Evolutionary conservation across 2,113 vertebrate species (phyloP).

Genomic region (Falcunculus frontatus): DNA sequence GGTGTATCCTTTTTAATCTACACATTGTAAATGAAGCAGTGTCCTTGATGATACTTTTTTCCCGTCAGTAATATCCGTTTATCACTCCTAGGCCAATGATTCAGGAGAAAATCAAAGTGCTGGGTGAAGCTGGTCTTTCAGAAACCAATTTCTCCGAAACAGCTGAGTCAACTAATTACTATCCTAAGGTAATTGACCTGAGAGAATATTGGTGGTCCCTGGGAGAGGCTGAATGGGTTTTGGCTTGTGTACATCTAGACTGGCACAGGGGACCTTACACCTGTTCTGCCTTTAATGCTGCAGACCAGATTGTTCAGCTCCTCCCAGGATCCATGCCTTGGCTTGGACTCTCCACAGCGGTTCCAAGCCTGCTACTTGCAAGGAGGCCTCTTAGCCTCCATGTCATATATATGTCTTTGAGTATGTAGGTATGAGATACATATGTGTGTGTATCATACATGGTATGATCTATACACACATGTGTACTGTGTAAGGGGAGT

Average conservation of each 20-base stretch:
- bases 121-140: constrained; percentile 91
- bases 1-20: not conserved
- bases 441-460: not conserved
- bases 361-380: not conserved
- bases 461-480: not conserved
- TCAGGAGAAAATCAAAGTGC: constrained; percentile 90
- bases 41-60: not conserved
- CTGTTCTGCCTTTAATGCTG: not conserved
- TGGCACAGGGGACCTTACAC: not conserved
- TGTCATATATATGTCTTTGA: not conserved
- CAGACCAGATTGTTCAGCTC: not conserved
- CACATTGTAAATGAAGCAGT: not conserved
- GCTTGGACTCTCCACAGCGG: not conserved
- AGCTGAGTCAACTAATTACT: constrained; percentile 80
- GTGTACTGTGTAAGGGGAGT: not conserved
- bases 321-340: not conserved
- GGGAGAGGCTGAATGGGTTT: not conserved
- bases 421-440: not conserved
- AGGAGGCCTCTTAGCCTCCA: not conserved
- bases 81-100: constrained; percentile 87
- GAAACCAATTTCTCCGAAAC: constrained; percentile 86
- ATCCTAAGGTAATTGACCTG: constrained; percentile 77
- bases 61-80: not conserved
- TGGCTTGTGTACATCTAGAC: not conserved
- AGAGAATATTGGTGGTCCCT: not conserved